Evolutionary conservation across 2,888 invertebrate species (phyloP).

Genomic region (Spicauda simplicius): DNA sequence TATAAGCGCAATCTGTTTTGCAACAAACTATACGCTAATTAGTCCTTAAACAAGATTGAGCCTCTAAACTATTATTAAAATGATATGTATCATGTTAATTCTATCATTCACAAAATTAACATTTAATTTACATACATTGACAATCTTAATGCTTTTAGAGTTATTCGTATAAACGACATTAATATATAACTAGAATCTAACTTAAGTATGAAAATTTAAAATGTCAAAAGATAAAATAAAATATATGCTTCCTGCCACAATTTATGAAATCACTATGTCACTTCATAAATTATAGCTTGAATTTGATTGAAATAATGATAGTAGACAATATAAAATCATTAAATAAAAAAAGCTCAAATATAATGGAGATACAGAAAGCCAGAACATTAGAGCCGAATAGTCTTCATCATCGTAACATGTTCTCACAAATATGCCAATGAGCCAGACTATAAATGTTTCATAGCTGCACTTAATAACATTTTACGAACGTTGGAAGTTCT

Average conservation of each 20-base stretch:
- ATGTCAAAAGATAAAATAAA: constrained; percentile 73
- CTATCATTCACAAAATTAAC: constrained; percentile 9
- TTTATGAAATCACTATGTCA: constrained; percentile 47
- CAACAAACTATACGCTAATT: constrained; percentile 41
- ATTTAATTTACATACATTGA: constrained; percentile 39
- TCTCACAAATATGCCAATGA: constrained; percentile 24
- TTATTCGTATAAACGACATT: background rate
- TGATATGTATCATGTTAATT: constrained; percentile 66
- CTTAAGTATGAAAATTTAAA: constrained; percentile 18
- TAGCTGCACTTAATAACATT: constrained; percentile 69
- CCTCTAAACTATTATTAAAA: constrained; percentile 55
- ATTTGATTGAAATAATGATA: constrained; percentile 2
- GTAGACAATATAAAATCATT: background rate
- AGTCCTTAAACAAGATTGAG: constrained; percentile 57
- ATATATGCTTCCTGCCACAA: constrained; percentile 53
- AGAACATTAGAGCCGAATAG: constrained; percentile 9
- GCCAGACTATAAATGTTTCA: constrained; percentile 27
- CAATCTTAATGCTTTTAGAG: constrained; percentile 20
- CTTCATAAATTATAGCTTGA: constrained; percentile 54
- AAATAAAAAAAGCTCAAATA: constrained; percentile 18
- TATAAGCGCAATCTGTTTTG: constrained; percentile 55
- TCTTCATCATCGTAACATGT: constrained; percentile 23
- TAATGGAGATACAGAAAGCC: constrained; percentile 15
- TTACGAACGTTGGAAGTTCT: constrained; percentile 73
- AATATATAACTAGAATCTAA: constrained; percentile 24